Evolutionary conservation across 2,113 vertebrate species (phyloP), one percentile per base, ranked within the genome.

Genomic region (Nothobranchius furzeri): DNA sequence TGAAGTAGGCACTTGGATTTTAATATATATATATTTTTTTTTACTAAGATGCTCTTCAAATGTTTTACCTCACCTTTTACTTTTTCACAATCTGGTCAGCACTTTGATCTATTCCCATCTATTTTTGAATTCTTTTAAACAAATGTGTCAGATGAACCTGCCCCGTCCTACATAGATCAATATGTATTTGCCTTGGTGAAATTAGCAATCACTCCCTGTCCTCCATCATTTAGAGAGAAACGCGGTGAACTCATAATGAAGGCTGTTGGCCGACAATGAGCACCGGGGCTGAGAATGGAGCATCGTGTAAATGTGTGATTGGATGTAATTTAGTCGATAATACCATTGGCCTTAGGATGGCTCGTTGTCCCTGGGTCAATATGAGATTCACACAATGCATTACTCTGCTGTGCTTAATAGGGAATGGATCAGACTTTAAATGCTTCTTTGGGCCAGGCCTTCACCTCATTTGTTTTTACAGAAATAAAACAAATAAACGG

Each of bases 381-480:
- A 64, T 52, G 43, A 53, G 36, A 71, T 64, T 68, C 66, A 46
- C 52, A 68, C 42, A 65, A 65, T 49, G 43, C 35, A 58, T 65
- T 68, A 60, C 17, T 24, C 12, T 13, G 35, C n/a, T 15, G n/a
- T 43, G 0, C n/a, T 40, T 71, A 72, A 82, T 69, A 55, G 65
- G 60, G 56, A 80, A 84, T 78, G 37, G 76, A 84, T 78, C 80
- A 64, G n/a, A 66, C 49, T 72, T 66, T 40, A 59, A 75, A 79
- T 52, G 30, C 70, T 66, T 49, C 12, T 67, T 73, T 14, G 48
- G 9, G 75, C 68, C 30, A 11, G 7, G 65, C 48, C 56, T 62
- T 13, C 20, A 58, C 47, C 50, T 68, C 62, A 62, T 66, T 1
- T 40, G 37, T 9, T 6, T 40, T 9, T 40, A 40, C 6, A 40